phyloP scores from a whole-genome alignment of 2,888 invertebrate species.

The Ophioninae sp. region DNA sequence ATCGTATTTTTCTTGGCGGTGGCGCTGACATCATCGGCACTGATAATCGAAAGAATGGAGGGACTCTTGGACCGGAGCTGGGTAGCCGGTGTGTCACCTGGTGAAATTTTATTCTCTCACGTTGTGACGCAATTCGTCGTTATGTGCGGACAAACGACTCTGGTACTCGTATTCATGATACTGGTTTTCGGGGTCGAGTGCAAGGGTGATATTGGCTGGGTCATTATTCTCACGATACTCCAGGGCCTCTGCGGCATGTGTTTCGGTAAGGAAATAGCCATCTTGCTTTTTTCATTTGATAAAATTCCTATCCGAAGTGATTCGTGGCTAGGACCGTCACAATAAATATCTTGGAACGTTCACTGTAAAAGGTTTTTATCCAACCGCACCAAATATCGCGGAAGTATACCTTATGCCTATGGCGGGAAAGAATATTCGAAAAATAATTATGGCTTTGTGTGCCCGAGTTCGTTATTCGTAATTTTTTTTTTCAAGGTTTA shows the following conservation, averaged over 20 bases:
- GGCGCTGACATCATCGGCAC: slow-evolving; percentile 94
- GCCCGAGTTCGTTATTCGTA: too few species aligned
- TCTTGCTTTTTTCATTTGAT: too few species aligned
- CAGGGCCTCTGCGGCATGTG: slow-evolving; percentile 98
- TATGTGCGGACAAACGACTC: slow-evolving; percentile 95
- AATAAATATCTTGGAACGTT: too few species aligned
- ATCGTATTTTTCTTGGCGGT: slow-evolving; percentile 98
- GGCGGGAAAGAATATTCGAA: too few species aligned
- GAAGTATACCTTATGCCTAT: too few species aligned
- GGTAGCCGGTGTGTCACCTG: slow-evolving; percentile 95
- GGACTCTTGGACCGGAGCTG: slow-evolving; percentile 95
- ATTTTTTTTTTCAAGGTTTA: too few species aligned
- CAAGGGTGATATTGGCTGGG: slow-evolving; percentile 92
- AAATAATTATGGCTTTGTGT: too few species aligned
- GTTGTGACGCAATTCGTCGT: slow-evolving; percentile 97
- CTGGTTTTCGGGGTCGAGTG: slow-evolving; percentile 94
- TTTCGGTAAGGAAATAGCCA: slow-evolving; percentile 85
- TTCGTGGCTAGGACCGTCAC: too few species aligned
- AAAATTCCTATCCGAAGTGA: too few species aligned
- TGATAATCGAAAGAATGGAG: slow-evolving; percentile 95
- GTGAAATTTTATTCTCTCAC: slow-evolving; percentile 96
- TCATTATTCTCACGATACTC: slow-evolving; percentile 91
- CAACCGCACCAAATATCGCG: too few species aligned
- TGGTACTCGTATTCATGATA: slow-evolving; percentile 95
- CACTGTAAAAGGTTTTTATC: too few species aligned